A percentile compares a stretch with the other conserved stretches of the same genome.
phyloP scores from a whole-genome alignment of 2,113 vertebrate genomes.

The Myiopsitta monachus region DNA sequence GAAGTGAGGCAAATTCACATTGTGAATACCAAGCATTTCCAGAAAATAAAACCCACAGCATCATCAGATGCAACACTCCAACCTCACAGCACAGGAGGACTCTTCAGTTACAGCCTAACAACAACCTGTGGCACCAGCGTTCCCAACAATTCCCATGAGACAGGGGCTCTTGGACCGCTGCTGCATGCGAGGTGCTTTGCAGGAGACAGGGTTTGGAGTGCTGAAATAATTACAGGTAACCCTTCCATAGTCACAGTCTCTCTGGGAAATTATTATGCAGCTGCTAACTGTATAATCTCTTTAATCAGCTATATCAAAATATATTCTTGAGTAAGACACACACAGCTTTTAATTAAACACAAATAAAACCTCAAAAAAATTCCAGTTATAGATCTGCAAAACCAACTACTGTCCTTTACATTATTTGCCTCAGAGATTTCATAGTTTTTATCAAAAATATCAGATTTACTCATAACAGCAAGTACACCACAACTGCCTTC shows the following conservation, averaged over 20 bases:
- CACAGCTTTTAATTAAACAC: not conserved
- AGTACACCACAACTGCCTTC: not conserved
- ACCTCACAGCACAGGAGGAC: fast-evolving
- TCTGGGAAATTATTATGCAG: not conserved
- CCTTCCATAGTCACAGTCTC: not conserved
- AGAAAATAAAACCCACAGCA: not conserved
- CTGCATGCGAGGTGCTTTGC: fast-evolving
- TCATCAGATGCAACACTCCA: not conserved
- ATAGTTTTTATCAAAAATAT: not conserved
- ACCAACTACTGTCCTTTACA: not conserved
- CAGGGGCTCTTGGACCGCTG: not conserved
- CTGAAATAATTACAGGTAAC: not conserved
- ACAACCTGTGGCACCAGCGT: fast-evolving
- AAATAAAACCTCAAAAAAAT: not conserved
- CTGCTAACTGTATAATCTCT: not conserved
- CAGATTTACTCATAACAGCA: not conserved
- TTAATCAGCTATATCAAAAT: not conserved
- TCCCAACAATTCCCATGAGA: not conserved
- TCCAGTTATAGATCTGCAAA: not conserved
- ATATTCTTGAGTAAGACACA: not conserved
- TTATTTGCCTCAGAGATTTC: not conserved
- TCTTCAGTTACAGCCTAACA: not conserved
- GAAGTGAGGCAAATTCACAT: not conserved
- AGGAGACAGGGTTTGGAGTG: not conserved
- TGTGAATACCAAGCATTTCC: not conserved